Conservation (phyloP, 1,140 invertebrate genomes). For the Zophobas atratus region DNA sequence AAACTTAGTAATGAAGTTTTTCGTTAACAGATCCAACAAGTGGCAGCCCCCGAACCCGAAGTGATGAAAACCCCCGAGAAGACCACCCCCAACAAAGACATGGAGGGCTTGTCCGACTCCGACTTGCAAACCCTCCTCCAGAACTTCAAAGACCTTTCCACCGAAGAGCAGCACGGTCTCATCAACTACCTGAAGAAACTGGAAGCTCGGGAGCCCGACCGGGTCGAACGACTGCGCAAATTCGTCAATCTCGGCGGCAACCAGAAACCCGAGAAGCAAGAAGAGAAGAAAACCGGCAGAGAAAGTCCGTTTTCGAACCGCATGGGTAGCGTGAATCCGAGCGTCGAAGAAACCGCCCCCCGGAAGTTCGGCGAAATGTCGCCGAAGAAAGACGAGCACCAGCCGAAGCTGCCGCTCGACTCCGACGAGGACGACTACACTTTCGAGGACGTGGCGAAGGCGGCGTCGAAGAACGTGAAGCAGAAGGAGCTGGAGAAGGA, state of each 20-base stretch:
- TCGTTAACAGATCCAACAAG: no score
- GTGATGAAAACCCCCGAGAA: slow-evolving; percentile 33
- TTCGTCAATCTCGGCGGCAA: slow-evolving; percentile 74
- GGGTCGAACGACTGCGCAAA: slow-evolving; percentile 80
- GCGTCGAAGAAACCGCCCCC: slow-evolving; percentile 67
- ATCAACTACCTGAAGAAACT: slow-evolving; percentile 85
- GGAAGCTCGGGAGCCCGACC: slow-evolving; percentile 78
- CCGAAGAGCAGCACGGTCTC: slow-evolving; percentile 83
- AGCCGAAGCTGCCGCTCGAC: slow-evolving; percentile 66
- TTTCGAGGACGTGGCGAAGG: slow-evolving; percentile 79
- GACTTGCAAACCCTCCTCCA: slow-evolving; percentile 83
- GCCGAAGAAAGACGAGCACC: slow-evolving; percentile 54
- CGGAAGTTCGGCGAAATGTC: slow-evolving; percentile 58
- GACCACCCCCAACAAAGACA: slow-evolving; percentile 62
- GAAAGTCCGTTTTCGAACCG: slow-evolving; percentile 58
- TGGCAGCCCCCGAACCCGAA: slow-evolving; percentile 2
- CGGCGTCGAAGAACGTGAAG: slow-evolving; percentile 74
- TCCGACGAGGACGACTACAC: slow-evolving; percentile 80
- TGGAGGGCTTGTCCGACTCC: slow-evolving; percentile 82
- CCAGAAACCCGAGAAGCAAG: slow-evolving; percentile 63
- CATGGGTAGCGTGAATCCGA: slow-evolving; percentile 65
- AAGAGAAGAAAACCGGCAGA: slow-evolving; percentile 62
- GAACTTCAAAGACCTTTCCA: slow-evolving; percentile 84
- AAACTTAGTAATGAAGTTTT: no score
- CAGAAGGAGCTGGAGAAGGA: slow-evolving; percentile 69